These are phyloP conservation scores for Vombatus ursinus DNA, from an alignment of 2,113 vertebrate species.

Conservation along the genomic window DNA sequence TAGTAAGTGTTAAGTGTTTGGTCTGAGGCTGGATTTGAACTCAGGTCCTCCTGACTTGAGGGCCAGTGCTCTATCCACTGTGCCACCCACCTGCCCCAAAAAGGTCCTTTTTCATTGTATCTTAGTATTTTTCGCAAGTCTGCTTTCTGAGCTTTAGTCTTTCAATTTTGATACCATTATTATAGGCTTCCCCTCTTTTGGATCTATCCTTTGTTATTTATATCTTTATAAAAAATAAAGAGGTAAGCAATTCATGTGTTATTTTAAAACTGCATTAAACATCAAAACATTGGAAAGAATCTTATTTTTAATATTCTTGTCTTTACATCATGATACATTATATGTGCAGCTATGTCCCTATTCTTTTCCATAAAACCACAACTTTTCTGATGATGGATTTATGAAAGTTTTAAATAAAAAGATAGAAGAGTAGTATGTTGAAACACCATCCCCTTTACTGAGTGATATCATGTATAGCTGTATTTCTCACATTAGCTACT, in stretches of 20 bases:
- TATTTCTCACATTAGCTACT: neutral
- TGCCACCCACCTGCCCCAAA: neutral
- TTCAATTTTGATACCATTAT: neutral
- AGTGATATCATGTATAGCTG: neutral
- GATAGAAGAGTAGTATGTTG: neutral
- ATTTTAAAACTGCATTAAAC: neutral
- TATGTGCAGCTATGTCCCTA: neutral
- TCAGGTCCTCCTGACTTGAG: no score
- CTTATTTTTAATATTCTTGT: neutral
- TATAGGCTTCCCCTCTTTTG: neutral
- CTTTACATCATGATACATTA: neutral
- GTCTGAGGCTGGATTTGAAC: no score
- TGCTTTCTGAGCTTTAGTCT: neutral
- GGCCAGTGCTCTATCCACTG: no score
- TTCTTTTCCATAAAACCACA: neutral
- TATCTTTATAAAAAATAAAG: neutral
- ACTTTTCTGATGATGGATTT: neutral
- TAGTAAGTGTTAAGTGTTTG: no score
- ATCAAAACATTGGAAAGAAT: neutral
- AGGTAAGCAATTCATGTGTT: neutral
- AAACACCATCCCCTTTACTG: neutral
- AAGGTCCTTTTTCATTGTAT: neutral
- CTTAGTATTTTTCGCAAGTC: neutral
- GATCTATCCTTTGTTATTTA: neutral
- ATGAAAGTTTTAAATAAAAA: neutral